Conservation (phyloP, 2,888 invertebrate species). For the Acheta domesticus region DNA sequence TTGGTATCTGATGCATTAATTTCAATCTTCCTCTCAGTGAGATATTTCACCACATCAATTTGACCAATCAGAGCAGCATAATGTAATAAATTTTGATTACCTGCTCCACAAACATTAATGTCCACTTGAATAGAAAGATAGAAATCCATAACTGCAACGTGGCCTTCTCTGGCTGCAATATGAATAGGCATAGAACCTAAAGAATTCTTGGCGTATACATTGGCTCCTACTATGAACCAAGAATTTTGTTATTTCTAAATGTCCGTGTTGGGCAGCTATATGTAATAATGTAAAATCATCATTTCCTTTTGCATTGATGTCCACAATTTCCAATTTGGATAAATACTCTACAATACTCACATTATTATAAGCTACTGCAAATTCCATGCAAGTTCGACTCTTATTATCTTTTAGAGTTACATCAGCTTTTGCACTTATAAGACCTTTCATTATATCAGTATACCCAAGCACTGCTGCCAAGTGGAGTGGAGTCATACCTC, state of each 20-base stretch:
- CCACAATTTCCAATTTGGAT: neutral
- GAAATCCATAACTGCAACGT: neutral
- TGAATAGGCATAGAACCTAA: slow-evolving; percentile 20
- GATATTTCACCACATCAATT: slow-evolving; percentile 24
- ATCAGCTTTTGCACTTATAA: slow-evolving; percentile 20
- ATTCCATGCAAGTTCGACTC: slow-evolving; percentile 22
- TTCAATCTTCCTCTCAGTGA: slow-evolving; percentile 31
- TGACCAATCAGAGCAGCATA: slow-evolving; percentile 30
- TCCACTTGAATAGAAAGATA: neutral
- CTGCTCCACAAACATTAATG: neutral
- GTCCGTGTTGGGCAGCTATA: slow-evolving; percentile 18
- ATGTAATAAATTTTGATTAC: slow-evolving; percentile 23
- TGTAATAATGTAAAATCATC: slow-evolving; percentile 35
- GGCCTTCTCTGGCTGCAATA: neutral
- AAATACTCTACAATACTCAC: slow-evolving; percentile 21
- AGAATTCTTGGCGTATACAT: slow-evolving; percentile 20
- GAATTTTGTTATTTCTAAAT: slow-evolving; percentile 7
- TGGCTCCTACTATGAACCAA: slow-evolving; percentile 22
- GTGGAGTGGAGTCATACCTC: slow-evolving; percentile 35
- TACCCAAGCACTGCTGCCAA: slow-evolving; percentile 22
- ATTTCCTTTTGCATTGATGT: slow-evolving; percentile 34
- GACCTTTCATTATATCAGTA: slow-evolving; percentile 10
- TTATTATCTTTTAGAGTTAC: neutral
- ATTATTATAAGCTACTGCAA: slow-evolving; percentile 22
- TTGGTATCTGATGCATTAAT: slow-evolving; percentile 26